These are phyloP conservation scores for Anguilla marmorata DNA, from an alignment of 2,797 vertebrate genomes.

Conservation along the genomic window DNA sequence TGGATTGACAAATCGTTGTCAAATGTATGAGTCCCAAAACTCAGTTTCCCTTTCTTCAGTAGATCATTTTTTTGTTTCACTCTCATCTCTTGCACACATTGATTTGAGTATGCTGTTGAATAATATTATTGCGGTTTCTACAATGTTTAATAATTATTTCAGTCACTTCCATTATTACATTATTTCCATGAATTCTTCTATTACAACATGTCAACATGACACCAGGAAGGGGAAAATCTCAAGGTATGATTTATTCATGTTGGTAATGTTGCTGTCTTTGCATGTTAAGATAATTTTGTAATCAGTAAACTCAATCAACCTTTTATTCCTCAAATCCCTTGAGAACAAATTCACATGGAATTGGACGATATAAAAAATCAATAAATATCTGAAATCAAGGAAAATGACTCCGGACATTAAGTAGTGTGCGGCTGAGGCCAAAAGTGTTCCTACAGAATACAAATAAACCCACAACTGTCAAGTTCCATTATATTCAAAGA, in stretches of 20 bases:
- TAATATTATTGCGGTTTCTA: not conserved
- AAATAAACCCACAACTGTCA: slow-evolving; percentile 50
- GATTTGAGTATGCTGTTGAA: not conserved
- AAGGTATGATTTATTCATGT: not conserved
- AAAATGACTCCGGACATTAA: slow-evolving; percentile 34
- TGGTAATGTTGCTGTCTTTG: not conserved
- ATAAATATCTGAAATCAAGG: slow-evolving; percentile 33
- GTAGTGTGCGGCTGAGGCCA: slow-evolving; percentile 20
- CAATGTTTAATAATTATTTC: slow-evolving; percentile 10
- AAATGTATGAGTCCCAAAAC: not conserved
- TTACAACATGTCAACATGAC: not conserved
- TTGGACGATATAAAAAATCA: not conserved
- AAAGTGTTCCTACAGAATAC: slow-evolving; percentile 47
- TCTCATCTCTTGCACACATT: not conserved
- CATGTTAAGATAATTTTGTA: slow-evolving; percentile 5
- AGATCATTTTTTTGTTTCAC: not conserved
- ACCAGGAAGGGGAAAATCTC: not conserved
- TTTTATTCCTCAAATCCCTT: not conserved
- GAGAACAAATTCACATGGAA: not conserved
- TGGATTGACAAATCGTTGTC: not conserved
- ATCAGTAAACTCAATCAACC: not conserved
- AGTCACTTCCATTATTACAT: not conserved
- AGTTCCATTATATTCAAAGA: slow-evolving; percentile 36
- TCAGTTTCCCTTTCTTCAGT: not conserved
- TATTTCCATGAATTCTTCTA: not conserved